phyloP scores from a whole-genome alignment of 2,113 vertebrate species.

The Numida meleagris region DNA sequence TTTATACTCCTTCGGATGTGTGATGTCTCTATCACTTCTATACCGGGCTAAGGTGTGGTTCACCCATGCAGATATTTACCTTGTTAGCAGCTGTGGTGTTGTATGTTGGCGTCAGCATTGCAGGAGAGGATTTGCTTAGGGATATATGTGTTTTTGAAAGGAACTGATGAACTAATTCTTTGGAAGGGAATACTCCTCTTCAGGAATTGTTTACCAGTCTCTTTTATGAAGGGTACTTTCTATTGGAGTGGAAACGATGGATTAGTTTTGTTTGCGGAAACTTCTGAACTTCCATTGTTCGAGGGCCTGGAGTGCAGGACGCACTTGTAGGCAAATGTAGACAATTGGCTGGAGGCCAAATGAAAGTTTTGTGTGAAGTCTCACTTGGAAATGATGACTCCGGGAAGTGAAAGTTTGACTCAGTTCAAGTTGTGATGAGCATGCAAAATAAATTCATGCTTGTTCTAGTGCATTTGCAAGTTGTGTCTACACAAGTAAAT shows the following conservation, averaged over 20 bases:
- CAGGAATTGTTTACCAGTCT: not conserved
- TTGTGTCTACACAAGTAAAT: not conserved
- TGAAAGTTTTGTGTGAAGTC: conserved; percentile 1
- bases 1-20: not conserved
- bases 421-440: not conserved
- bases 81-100: not conserved
- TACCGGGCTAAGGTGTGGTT: not conserved
- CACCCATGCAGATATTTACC: not conserved
- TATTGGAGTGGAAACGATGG: conserved; percentile 17
- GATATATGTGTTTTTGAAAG: not conserved
- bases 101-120: not conserved
- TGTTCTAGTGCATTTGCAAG: not conserved
- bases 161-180: not conserved
- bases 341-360: not conserved
- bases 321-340: not conserved
- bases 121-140: not conserved
- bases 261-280: conserved; percentile 21
- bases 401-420: conserved; percentile 40
- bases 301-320: not conserved
- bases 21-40: not conserved
- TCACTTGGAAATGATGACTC: not conserved
- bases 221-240: not conserved
- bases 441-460: not conserved
- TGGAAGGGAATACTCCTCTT: not conserved
- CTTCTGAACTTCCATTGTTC: conserved; percentile 38